Base-by-base conservation (phyloP, 2,797 vertebrate genomes). In the Phataginus tetradactyla region DNA sequence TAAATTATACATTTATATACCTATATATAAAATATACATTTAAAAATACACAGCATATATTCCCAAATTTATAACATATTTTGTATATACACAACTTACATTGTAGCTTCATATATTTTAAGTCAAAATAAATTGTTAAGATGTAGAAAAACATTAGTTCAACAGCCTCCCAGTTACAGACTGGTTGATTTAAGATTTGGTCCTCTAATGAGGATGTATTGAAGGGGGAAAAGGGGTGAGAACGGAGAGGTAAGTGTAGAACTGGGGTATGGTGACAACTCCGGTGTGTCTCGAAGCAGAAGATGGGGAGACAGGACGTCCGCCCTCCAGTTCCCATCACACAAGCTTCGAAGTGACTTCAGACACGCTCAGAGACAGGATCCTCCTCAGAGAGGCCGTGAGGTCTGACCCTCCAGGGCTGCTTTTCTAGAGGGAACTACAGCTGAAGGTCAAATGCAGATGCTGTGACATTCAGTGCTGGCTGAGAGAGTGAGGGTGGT, bases 381-480 rank as follows among this genome's bases (percentile, higher is more conserved):
- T n/a, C 13, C 29, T 74, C 57, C 25, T 87, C 77, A 53, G 49
- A 23, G 15, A 61, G 4, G 7, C 13, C 29, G 55, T n/a, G 68
- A 86, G 14, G 34, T 42, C 39, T 45, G 32, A 59, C 17, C 64
- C 11, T 80, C 39, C 34, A 51, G 74, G 7, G 17, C 17, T 14
- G 32, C 34, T 59, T n/a, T 88, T 23, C 53, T 34, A 45, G 34
- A 72, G 74, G 23, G 75, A 34, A 45, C 45, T 78, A 12, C 23
- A 63, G 1, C 51, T 79, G 53, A 89, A 84, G 61, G 34, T 68
- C 89, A 71, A n/a, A 14, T 8, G 15, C 29, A 37, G 17, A 10
- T 37, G 25, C 0, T 0, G 1, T 37, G 78, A 49, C 4, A 61
- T 12, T 42, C 59, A 51, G 7, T n/a, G 34, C 64, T 37, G 42